phyloP scores from a whole-genome alignment of 2,888 invertebrate species.

The Sthenelais limicola region DNA sequence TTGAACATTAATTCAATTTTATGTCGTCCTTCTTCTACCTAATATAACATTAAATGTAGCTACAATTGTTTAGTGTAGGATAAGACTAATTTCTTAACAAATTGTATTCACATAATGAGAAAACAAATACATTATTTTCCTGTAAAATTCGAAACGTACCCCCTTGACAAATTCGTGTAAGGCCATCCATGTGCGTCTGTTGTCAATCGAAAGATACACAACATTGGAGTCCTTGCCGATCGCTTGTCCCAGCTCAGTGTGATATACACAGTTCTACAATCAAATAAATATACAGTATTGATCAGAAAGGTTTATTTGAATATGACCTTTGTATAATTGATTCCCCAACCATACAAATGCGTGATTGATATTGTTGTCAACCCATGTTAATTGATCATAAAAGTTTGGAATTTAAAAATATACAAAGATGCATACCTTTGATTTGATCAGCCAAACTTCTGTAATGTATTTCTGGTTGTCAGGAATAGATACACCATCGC shows the following conservation, averaged over 20 bases:
- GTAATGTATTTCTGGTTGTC: constrained; percentile 71
- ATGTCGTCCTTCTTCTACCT: too few species aligned
- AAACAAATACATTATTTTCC: not conserved
- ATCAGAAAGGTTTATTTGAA: too few species aligned
- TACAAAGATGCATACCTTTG: constrained; percentile 23
- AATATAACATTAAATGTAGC: too few species aligned
- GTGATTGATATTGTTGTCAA: too few species aligned
- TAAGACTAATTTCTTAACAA: not conserved
- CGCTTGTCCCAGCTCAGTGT: constrained; percentile 69
- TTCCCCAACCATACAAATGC: too few species aligned
- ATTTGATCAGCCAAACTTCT: constrained; percentile 55
- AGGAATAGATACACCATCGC: constrained; percentile 69
- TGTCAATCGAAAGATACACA: constrained; percentile 68
- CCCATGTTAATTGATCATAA: too few species aligned
- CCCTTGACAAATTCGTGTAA: constrained; percentile 63
- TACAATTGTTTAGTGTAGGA: too few species aligned
- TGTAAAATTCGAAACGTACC: constrained; percentile 48
- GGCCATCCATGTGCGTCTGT: constrained; percentile 61
- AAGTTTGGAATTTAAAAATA: too few species aligned
- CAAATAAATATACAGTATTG: too few species aligned
- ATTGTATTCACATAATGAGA: not conserved
- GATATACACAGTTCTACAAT: constrained; percentile 68
- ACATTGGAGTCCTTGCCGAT: constrained; percentile 63
- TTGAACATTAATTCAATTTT: too few species aligned
- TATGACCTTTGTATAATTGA: too few species aligned